Evolutionary conservation across 2,113 vertebrate genomes (phyloP).

Genomic region (Oxyruncus cristatus): DNA sequence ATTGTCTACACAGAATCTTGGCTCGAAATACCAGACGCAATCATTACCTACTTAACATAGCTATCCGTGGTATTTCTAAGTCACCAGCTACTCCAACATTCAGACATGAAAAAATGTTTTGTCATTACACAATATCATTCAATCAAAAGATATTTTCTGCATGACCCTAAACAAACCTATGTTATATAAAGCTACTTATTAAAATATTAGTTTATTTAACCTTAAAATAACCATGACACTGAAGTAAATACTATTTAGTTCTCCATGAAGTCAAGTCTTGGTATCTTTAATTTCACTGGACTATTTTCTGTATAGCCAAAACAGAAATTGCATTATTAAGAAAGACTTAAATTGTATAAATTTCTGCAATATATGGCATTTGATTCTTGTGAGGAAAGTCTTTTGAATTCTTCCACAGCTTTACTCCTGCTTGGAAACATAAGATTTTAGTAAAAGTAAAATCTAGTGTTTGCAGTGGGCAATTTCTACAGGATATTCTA

Average conservation of each 20-base stretch:
- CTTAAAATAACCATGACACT: neutral
- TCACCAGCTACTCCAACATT: constrained; percentile 27
- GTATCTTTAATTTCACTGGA: neutral
- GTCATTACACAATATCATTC: constrained; percentile 31
- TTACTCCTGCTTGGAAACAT: neutral
- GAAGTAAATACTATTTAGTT: neutral
- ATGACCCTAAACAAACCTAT: constrained; percentile 21
- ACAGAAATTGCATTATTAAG: neutral
- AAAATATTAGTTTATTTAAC: neutral
- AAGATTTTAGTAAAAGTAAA: neutral
- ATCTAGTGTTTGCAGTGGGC: neutral
- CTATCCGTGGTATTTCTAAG: constrained; percentile 38
- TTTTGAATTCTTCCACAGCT: neutral
- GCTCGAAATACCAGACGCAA: constrained; percentile 2
- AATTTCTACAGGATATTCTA: neutral
- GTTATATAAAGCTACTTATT: constrained; percentile 1
- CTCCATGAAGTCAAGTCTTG: neutral
- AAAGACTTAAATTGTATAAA: neutral
- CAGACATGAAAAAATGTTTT: constrained; percentile 48
- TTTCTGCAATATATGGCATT: neutral
- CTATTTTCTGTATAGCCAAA: neutral
- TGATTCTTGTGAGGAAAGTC: neutral
- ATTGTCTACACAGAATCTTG: neutral
- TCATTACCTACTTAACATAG: constrained; percentile 42
- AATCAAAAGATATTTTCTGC: neutral